A percentile compares a stretch with the other conserved stretches of the same genome.
phyloP scores from a whole-genome alignment of 1,140 invertebrate genomes.

The Drosophila sp. region DNA sequence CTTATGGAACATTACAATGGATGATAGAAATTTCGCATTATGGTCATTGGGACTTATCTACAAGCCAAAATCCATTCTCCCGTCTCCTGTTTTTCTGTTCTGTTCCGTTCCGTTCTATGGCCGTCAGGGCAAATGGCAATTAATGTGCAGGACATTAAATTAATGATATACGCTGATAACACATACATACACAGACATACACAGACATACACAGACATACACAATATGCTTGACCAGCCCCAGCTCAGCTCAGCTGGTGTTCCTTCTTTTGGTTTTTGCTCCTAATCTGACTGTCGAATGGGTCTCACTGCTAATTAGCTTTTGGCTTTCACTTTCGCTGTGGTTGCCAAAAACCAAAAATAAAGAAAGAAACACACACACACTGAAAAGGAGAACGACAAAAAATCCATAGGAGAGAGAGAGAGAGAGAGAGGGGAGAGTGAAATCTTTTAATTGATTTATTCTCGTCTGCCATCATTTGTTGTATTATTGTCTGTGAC shows the following conservation, averaged over 20 bases:
- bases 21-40: conserved; percentile 48
- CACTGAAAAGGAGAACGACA: background rate
- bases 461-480: conserved; percentile 52
- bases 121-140: conserved; percentile 44
- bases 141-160: conserved; percentile 71
- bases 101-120: no score
- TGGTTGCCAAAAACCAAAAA: conserved; percentile 24
- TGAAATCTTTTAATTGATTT: conserved; percentile 76
- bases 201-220: conserved; percentile 32
- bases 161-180: conserved; percentile 75
- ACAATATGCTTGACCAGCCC: conserved; percentile 51
- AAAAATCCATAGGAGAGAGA: background rate
- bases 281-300: conserved; percentile 31
- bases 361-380: background rate
- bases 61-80: conserved; percentile 4
- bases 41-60: conserved; percentile 33
- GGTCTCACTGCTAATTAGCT: conserved; percentile 70
- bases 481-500: conserved; percentile 17
- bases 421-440: conserved; percentile 2
- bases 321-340: conserved; percentile 47
- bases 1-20: conserved; percentile 25
- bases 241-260: conserved; percentile 12
- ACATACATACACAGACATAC: conserved; percentile 28
- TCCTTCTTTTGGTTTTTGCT: background rate
- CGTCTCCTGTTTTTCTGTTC: background rate